phyloP scores from a whole-genome alignment of 2,888 invertebrate species.

The Agriotes lineatus region DNA sequence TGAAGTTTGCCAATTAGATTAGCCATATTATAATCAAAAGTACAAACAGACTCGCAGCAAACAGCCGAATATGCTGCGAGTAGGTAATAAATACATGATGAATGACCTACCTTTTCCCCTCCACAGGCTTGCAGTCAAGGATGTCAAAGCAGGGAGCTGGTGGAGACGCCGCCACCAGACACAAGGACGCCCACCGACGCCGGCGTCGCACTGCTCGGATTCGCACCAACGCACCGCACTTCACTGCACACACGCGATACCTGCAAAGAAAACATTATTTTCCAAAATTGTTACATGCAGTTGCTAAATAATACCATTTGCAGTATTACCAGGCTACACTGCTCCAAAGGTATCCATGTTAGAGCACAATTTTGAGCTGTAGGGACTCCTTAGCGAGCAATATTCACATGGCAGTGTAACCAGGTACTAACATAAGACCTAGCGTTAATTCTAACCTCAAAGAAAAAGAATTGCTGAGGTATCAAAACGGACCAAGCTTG shows the following conservation, averaged over 20 bases:
- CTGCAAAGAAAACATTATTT: slow-evolving; percentile 51
- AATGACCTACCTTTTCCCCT: slow-evolving; percentile 58
- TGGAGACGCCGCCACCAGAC: slow-evolving; percentile 58
- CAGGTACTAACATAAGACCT: no score
- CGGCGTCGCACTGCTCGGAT: slow-evolving; percentile 54
- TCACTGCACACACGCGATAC: slow-evolving; percentile 56
- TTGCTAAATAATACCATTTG: no score
- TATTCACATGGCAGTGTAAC: no score
- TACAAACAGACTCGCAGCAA: slow-evolving; percentile 35
- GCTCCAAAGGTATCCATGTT: no score
- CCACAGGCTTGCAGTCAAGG: slow-evolving; percentile 43
- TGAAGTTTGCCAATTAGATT: slow-evolving; percentile 20
- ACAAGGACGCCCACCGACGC: slow-evolving; percentile 58
- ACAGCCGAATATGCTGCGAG: slow-evolving; percentile 17
- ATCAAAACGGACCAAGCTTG: no score
- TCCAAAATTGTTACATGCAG: no score
- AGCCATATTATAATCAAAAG: slow-evolving; percentile 31
- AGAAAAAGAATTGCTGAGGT: no score
- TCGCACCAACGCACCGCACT: slow-evolving; percentile 56
- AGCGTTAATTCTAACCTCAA: no score
- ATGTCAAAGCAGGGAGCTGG: slow-evolving; percentile 54
- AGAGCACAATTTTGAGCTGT: no score
- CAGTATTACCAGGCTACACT: no score
- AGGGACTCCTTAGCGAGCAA: no score
- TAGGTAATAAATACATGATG: slow-evolving; percentile 55